phyloP scores from a whole-genome alignment of 2,888 invertebrate species.

The Litoditis marina region DNA sequence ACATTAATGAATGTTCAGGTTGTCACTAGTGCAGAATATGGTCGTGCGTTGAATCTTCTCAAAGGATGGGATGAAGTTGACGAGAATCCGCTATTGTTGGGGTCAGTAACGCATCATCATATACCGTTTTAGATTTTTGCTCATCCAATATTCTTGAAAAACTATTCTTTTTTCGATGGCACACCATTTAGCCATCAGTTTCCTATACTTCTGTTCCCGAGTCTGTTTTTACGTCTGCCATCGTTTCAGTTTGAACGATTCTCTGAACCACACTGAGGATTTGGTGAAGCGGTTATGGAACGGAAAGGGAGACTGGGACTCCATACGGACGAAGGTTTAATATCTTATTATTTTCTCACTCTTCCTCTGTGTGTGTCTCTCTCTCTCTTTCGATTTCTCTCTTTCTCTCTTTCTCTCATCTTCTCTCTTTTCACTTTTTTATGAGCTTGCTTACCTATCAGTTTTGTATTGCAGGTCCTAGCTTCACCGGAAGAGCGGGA shows the following conservation, averaged over 20 bases:
- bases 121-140: too few species aligned
- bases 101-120: too few species aligned
- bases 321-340: neutral
- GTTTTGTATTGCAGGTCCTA: too few species aligned
- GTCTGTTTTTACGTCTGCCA: too few species aligned
- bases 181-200: too few species aligned
- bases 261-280: conserved; percentile 33
- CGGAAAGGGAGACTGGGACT: conserved; percentile 18
- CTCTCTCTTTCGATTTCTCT: neutral
- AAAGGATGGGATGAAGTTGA: conserved; percentile 48
- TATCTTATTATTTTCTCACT: neutral
- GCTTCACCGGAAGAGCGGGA: too few species aligned
- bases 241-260: conserved; percentile 31
- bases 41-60: conserved; percentile 44
- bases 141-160: too few species aligned
- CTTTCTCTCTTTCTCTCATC: neutral
- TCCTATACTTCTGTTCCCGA: too few species aligned
- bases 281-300: conserved; percentile 42
- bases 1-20: too few species aligned
- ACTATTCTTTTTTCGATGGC: too few species aligned
- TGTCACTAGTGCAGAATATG: conserved; percentile 48
- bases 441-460: too few species aligned
- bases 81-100: conserved; percentile 43
- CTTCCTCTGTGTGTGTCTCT: neutral
- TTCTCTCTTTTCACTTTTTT: neutral